Evolutionary conservation across 1,140 invertebrate species (phyloP).

Genomic region (Aphelenchoides avenae): DNA sequence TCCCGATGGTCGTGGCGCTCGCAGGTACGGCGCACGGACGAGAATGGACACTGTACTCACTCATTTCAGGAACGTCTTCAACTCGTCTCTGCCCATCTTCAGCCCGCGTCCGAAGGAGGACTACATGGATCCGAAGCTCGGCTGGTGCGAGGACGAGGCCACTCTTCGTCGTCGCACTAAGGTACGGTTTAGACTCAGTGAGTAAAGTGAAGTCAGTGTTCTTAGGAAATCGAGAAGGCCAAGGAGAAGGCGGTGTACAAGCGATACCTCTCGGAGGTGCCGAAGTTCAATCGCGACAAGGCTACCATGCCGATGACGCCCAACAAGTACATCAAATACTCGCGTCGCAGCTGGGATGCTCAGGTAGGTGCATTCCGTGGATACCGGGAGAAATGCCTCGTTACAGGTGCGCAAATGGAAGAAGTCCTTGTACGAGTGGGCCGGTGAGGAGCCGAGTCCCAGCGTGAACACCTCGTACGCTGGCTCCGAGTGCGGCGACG

Average conservation of each 20-base stretch:
- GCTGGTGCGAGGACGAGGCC: constrained; percentile 11
- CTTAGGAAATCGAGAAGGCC: constrained; percentile 44
- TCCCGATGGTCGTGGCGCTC: not conserved
- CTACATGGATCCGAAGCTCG: constrained; percentile 6
- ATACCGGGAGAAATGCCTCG: not conserved
- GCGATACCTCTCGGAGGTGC: constrained; percentile 29
- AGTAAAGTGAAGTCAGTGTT: not conserved
- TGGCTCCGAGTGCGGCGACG: not conserved
- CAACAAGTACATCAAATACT: constrained; percentile 60
- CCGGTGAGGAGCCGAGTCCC: constrained; percentile 36
- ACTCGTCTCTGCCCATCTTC: too few species aligned
- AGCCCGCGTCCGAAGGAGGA: constrained; percentile 8
- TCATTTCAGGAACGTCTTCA: too few species aligned
- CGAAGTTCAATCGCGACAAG: constrained; percentile 24
- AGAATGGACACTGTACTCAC: too few species aligned
- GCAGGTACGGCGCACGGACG: not conserved
- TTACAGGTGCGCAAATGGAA: constrained; percentile 58
- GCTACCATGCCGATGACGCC: constrained; percentile 59
- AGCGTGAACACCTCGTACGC: constrained; percentile 9
- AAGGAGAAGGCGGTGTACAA: constrained; percentile 46
- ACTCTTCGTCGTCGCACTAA: constrained; percentile 12
- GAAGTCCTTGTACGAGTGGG: constrained; percentile 32
- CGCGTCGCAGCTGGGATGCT: constrained; percentile 61
- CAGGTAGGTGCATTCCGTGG: constrained; percentile 17
- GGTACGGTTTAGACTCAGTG: not conserved